These are phyloP conservation scores for Tillus elongatus DNA, from an alignment of 2,888 invertebrate genomes.

Conservation along the genomic window DNA sequence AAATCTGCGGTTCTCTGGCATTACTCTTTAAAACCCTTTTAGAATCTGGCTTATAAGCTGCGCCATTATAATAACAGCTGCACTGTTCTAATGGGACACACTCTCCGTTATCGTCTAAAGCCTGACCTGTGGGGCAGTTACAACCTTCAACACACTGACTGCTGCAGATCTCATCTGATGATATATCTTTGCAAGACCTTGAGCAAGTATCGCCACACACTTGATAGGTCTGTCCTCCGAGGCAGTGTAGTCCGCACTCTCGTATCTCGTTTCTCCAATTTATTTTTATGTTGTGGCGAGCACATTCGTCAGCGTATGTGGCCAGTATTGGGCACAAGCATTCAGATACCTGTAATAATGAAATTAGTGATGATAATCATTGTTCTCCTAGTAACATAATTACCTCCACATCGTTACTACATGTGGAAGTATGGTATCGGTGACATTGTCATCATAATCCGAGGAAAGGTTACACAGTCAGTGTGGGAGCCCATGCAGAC, in stretches of 20 bases:
- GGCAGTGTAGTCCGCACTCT: constrained; percentile 73
- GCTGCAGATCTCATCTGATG: constrained; percentile 45
- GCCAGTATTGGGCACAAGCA: constrained; percentile 79
- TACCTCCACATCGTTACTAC: no score
- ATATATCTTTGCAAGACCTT: constrained; percentile 61
- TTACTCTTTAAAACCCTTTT: constrained; percentile 67
- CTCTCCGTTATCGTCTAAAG: constrained; percentile 59
- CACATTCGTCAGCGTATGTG: constrained; percentile 74
- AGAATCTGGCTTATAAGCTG: constrained; percentile 65
- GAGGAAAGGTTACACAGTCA: no score
- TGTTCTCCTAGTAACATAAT: no score
- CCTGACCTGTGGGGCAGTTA: constrained; percentile 73
- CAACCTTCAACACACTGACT: constrained; percentile 80
- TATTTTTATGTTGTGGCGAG: constrained; percentile 58
- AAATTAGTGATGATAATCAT: no score
- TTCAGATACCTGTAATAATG: constrained; percentile 35
- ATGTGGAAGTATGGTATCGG: no score
- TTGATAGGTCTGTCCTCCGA: constrained; percentile 70
- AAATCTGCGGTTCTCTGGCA: constrained; percentile 59
- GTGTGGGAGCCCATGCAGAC: no score
- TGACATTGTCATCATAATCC: no score
- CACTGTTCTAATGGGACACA: constrained; percentile 72
- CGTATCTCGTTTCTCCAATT: constrained; percentile 70
- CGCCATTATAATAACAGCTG: constrained; percentile 63
- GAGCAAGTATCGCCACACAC: constrained; percentile 79